Conservation (phyloP, 1,140 invertebrate genomes). For the Anastatus disparis region DNA sequence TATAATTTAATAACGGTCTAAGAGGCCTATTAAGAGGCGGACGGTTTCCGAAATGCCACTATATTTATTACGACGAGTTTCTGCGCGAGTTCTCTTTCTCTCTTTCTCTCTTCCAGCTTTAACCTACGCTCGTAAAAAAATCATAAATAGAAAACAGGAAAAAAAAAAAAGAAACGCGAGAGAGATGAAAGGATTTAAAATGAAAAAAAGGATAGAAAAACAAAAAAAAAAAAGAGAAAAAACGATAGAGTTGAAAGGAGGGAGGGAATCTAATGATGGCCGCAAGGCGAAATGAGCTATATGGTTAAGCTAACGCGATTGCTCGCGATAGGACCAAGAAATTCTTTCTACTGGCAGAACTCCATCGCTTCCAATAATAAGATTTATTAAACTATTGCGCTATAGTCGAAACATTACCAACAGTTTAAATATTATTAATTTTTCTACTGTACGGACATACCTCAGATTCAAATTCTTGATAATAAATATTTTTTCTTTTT, state of each 20-base stretch:
- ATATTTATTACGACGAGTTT: conserved; percentile 60
- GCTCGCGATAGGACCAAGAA: background rate
- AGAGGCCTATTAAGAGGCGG: conserved; percentile 59
- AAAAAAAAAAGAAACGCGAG: background rate
- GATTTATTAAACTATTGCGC: conserved; percentile 1
- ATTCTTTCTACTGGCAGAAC: background rate
- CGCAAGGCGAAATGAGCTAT: background rate
- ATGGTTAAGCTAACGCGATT: background rate
- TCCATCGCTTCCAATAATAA: background rate
- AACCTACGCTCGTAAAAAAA: conserved; percentile 23
- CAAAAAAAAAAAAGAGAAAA: background rate
- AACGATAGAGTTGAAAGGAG: background rate
- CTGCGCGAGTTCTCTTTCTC: background rate
- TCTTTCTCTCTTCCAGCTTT: background rate
- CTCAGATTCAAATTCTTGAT: no score
- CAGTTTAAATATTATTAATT: no score
- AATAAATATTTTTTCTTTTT: no score
- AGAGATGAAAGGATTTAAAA: background rate
- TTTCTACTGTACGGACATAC: no score
- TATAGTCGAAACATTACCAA: background rate
- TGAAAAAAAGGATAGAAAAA: background rate
- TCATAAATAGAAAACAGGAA: conserved; percentile 28
- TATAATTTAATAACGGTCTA: conserved; percentile 63
- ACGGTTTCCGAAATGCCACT: conserved; percentile 55
- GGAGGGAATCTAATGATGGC: conserved; percentile 22